phyloP scores from a whole-genome alignment of 2,888 invertebrate species.

The Polydrusus pterygomalis region DNA sequence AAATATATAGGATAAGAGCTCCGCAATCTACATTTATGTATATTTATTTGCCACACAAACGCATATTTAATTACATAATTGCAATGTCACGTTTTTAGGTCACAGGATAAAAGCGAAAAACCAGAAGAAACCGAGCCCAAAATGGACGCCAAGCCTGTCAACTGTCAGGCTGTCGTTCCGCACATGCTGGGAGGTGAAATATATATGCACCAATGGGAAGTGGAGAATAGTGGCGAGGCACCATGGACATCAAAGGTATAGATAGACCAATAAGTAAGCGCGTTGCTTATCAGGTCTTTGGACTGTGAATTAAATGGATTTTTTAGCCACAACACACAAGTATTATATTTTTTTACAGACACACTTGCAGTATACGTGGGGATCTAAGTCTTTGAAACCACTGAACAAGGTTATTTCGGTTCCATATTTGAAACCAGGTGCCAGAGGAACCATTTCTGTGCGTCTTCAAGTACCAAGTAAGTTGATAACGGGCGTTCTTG shows the following conservation, averaged over 20 bases:
- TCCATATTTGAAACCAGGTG: constrained; percentile 69
- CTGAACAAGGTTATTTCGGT: constrained; percentile 65
- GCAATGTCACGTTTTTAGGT: constrained; percentile 1
- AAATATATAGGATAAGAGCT: no score
- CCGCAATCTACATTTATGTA: no score
- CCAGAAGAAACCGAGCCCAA: constrained; percentile 34
- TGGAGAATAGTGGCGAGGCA: constrained; percentile 68
- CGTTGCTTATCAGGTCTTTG: not conserved
- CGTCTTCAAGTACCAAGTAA: constrained; percentile 69
- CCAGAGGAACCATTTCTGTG: constrained; percentile 67
- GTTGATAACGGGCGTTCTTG: constrained; percentile 35
- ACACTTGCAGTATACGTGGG: constrained; percentile 70
- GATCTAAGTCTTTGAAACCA: constrained; percentile 68
- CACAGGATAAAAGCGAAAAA: constrained; percentile 9
- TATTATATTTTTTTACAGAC: constrained; percentile 64
- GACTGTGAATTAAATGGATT: not conserved
- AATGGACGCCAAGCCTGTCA: constrained; percentile 60
- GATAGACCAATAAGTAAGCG: no score
- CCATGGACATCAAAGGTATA: constrained; percentile 67
- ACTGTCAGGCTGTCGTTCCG: constrained; percentile 54
- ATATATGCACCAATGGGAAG: constrained; percentile 70
- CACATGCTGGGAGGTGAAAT: constrained; percentile 68
- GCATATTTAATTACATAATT: no score
- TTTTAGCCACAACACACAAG: not conserved
- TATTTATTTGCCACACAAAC: no score